Base-by-base conservation (phyloP, 2,113 vertebrate species). In the Pandion haliaetus region DNA sequence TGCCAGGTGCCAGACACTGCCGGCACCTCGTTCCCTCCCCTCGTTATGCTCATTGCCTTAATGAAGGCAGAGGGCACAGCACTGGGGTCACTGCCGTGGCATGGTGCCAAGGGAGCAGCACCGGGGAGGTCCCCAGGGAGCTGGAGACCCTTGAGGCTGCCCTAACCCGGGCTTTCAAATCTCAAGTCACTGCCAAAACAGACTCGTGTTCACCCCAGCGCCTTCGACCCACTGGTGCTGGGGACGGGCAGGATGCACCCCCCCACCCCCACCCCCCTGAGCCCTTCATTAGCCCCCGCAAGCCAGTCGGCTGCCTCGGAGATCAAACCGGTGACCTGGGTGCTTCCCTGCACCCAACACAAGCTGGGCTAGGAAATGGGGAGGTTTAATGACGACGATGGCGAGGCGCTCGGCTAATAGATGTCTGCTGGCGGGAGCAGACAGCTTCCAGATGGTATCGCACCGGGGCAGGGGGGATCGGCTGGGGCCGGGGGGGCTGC, bases 371-470 rank as follows among this genome's bases (percentile, higher is more conserved):
- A 54, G 62, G 93, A 78, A 84, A 77, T 52, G 40, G 85, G 96
- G 85, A 55, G 47, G 50, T 88, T 95, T 96, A 92, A 82, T 91
- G 92, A 91, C 6, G 49, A 6, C 6, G 25, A 79, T 90, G 97
- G 66, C 9, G 52, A 66, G 10, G 88, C 24, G 15, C 89, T 84
- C 6, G 20, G 92, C 97, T 94, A 82, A 95, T 95, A 42, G 61
- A 94, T 1, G 32, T 86, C 96, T 87, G 96, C 96, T 96, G 79
- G 94, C n/a, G 17, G 93, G 95, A 97, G 81, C 96, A 97, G 97
- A 96, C 97, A 97, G 96, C 92, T 94, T 97, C 97, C 97, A 98
- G 96, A 97, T 97, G 97, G 98, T 74, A 36, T 44, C 79, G 21
- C 81, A 54, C 89, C 25, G 50, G 90, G 45, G 52, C 80, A 69